Conservation (phyloP, 2,888 invertebrate species). For the Trichopria drosophilae region DNA sequence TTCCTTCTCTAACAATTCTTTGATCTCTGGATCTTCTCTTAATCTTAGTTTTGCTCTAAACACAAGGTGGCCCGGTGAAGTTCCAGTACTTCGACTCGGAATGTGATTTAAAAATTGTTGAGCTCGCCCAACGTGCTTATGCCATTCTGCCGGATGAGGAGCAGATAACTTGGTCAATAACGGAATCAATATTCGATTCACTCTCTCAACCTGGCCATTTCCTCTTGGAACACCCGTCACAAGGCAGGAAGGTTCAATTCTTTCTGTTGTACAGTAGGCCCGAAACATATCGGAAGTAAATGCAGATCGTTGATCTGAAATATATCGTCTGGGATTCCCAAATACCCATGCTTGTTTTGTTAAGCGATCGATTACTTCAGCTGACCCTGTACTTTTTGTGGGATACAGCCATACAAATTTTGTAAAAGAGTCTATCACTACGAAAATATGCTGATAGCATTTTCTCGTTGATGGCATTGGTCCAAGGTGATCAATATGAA, state of each 20-base stretch:
- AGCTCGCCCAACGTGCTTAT: background rate
- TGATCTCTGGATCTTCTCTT: conserved; percentile 46
- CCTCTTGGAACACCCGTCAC: background rate
- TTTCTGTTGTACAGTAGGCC: background rate
- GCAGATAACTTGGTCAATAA: background rate
- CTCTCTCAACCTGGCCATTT: background rate
- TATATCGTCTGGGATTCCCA: background rate
- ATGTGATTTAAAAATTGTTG: background rate
- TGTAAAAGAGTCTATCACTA: background rate
- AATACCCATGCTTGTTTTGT: background rate
- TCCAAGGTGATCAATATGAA: background rate
- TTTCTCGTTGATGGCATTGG: background rate
- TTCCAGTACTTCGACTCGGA: background rate
- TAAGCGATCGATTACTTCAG: background rate
- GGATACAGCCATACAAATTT: background rate
- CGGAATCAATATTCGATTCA: background rate
- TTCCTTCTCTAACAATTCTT: conserved; percentile 43
- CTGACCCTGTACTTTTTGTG: background rate
- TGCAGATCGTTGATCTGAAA: background rate
- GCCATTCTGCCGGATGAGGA: background rate
- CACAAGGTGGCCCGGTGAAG: background rate
- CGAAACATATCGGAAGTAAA: background rate
- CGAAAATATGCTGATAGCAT: background rate
- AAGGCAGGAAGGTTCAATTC: background rate
- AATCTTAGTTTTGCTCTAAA: too few relatives aligned